A percentile compares a stretch with the other conserved stretches of the same genome.
These are phyloP conservation scores for Phthorimaea operculella DNA, from an alignment of 1,140 invertebrate genomes.

Conservation along the genomic window DNA sequence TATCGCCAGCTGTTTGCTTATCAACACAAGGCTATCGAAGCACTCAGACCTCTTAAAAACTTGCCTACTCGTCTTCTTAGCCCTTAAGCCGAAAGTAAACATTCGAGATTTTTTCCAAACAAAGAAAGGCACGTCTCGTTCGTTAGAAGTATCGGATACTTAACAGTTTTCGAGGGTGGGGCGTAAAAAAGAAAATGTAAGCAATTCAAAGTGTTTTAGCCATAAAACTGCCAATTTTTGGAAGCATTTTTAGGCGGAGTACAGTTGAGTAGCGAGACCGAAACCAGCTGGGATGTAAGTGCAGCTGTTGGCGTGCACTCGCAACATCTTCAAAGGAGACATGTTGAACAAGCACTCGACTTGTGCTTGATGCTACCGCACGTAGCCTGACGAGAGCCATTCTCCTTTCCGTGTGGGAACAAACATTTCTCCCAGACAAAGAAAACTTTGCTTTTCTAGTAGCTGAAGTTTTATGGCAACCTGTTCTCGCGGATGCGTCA, in stretches of 20 bases:
- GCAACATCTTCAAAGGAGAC: slow-evolving; percentile 45
- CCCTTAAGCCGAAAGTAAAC: slow-evolving; percentile 4
- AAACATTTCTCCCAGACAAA: slow-evolving; percentile 22
- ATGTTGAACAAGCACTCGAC: slow-evolving; percentile 52
- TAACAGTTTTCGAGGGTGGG: background rate
- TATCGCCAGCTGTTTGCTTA: slow-evolving; percentile 4
- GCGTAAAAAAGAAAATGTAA: background rate
- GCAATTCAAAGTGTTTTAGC: background rate
- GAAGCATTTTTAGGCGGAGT: background rate
- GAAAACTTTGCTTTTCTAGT: slow-evolving; percentile 6
- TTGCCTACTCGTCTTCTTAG: background rate
- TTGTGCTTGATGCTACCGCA: slow-evolving; percentile 22
- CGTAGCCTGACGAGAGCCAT: slow-evolving; percentile 13
- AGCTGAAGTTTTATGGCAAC: background rate
- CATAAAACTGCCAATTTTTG: background rate
- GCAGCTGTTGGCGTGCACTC: background rate
- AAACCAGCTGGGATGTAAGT: background rate
- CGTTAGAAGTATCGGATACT: background rate
- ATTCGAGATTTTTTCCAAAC: slow-evolving; percentile 2
- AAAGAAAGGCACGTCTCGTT: slow-evolving; percentile 3
- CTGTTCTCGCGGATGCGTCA: too few species aligned
- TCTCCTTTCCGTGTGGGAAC: slow-evolving; percentile 11
- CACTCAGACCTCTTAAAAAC: background rate
- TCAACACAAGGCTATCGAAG: slow-evolving; percentile 1
- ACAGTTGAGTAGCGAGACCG: background rate